Conservation (phyloP, 2,113 vertebrate species). For the Himantopus leucocephalus region DNA sequence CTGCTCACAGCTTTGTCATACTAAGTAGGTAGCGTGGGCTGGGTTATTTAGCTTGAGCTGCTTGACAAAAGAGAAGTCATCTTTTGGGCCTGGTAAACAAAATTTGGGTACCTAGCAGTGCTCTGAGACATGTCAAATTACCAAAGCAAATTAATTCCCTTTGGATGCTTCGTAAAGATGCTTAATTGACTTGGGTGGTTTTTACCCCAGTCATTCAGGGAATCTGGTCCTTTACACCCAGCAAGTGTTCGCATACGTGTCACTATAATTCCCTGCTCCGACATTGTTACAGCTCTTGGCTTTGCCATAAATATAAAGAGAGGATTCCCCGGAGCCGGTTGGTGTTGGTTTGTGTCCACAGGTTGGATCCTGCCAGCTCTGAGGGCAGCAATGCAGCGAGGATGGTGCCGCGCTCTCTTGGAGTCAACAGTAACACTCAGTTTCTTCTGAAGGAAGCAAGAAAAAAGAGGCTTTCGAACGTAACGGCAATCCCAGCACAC, state of each 20-base stretch:
- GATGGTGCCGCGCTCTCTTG: background rate
- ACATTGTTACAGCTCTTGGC: background rate
- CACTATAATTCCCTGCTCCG: rapidly evolving
- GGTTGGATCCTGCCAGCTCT: rapidly evolving
- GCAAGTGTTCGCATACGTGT: too few relatives aligned
- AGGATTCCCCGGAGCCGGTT: background rate
- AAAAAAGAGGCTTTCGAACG: background rate
- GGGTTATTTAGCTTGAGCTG: background rate
- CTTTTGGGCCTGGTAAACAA: background rate
- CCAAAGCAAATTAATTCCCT: background rate
- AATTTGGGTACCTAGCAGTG: background rate
- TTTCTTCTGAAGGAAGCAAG: background rate
- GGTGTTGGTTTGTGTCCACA: too few relatives aligned
- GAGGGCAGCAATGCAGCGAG: rapidly evolving
- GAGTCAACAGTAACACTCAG: rapidly evolving
- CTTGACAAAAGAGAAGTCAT: background rate
- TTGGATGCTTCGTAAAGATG: background rate
- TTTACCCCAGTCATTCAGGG: too few relatives aligned
- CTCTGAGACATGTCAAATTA: background rate
- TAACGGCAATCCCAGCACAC: rapidly evolving
- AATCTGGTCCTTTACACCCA: background rate
- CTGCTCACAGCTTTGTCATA: background rate
- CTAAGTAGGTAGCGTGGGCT: background rate
- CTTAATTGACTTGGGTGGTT: background rate
- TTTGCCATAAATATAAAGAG: background rate